These are phyloP conservation scores for Notamacropus eugenii DNA, from an alignment of 2,797 vertebrate species.

Conservation along the genomic window DNA sequence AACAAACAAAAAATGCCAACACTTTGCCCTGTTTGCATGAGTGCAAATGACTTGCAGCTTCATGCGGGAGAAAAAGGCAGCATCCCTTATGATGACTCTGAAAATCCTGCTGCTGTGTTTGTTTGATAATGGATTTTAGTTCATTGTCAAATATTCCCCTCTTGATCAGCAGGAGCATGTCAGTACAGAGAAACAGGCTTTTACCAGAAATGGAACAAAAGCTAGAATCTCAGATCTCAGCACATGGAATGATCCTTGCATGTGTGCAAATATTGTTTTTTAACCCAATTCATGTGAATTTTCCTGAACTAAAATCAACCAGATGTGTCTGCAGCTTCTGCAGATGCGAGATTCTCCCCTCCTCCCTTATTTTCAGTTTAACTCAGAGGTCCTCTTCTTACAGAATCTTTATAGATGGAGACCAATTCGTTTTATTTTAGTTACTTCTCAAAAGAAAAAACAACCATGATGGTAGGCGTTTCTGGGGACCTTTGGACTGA, in stretches of 20 bases:
- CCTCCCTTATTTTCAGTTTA: conserved; percentile 56
- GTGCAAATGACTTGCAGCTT: conserved; percentile 80
- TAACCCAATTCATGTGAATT: conserved; percentile 69
- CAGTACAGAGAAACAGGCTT: conserved; percentile 80
- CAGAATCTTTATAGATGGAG: conserved; percentile 68
- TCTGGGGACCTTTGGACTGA: conserved; percentile 35
- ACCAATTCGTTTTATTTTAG: conserved; percentile 78
- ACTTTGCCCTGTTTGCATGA: conserved; percentile 80
- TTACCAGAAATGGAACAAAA: conserved; percentile 83
- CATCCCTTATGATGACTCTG: conserved; percentile 82
- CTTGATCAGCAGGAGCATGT: conserved; percentile 83
- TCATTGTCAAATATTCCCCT: conserved; percentile 82
- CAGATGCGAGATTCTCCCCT: conserved; percentile 43
- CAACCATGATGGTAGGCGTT: conserved; percentile 39
- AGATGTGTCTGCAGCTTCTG: conserved; percentile 69
- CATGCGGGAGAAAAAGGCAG: conserved; percentile 82
- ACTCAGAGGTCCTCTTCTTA: conserved; percentile 73
- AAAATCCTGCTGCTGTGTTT: conserved; percentile 84
- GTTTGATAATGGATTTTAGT: conserved; percentile 86
- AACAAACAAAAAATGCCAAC: conserved; percentile 57
- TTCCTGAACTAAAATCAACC: conserved; percentile 76
- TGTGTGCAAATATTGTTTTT: conserved; percentile 83
- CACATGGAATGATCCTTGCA: conserved; percentile 82
- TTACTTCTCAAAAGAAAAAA: conserved; percentile 68
- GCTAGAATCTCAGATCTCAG: conserved; percentile 60